A percentile compares a stretch with the other conserved stretches of the same genome.
Evolutionary conservation across 2,113 vertebrate genomes (phyloP).

Genomic region (Butastur rufipennis): DNA sequence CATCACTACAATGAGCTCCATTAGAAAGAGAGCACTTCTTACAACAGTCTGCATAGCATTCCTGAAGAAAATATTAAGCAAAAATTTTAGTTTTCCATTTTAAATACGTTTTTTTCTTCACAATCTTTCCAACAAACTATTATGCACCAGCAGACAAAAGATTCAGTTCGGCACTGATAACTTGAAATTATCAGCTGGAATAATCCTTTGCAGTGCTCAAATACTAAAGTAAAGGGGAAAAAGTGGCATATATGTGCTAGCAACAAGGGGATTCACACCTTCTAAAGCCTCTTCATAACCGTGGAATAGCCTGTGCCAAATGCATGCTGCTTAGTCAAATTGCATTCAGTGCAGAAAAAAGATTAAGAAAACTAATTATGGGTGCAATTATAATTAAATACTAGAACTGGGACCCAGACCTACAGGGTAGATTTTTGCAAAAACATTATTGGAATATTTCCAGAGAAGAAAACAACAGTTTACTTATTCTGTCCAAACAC

Average conservation of each 20-base stretch:
- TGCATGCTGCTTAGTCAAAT: not conserved
- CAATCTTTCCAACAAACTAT: not conserved
- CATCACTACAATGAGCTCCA: constrained; percentile 93
- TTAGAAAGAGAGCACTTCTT: constrained; percentile 98
- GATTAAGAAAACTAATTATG: not conserved
- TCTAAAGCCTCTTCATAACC: not conserved
- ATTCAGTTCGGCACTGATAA: not conserved
- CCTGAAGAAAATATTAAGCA: constrained; percentile 73
- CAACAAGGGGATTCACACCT: not conserved
- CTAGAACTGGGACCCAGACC: not conserved
- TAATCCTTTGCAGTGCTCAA: not conserved
- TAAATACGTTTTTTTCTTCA: not conserved
- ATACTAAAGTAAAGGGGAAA: not conserved
- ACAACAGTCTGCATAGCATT: constrained; percentile 92
- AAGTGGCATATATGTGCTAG: not conserved
- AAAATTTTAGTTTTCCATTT: not conserved
- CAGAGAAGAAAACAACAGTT: not conserved
- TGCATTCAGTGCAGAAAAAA: not conserved
- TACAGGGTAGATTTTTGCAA: not conserved
- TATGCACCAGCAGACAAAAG: not conserved
- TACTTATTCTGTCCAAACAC: not conserved
- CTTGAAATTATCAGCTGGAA: not conserved
- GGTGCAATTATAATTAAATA: not conserved
- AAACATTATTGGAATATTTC: not conserved
- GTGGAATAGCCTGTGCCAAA: not conserved